Conservation (phyloP, 2,113 vertebrate genomes). For the Hemibagrus wyckioides region DNA sequence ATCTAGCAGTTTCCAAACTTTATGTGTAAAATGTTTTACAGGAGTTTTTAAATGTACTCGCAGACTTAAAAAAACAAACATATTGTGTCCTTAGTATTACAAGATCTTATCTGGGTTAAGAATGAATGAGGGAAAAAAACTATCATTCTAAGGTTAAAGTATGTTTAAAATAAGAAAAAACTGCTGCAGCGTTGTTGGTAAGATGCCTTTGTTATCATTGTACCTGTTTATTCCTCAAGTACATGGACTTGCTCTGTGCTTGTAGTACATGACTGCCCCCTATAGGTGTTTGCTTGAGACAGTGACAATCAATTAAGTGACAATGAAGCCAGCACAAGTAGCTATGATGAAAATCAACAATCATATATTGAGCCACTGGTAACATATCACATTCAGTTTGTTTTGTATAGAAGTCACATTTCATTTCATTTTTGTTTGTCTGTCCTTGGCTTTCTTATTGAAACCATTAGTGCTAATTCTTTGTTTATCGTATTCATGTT, state of each 20-base stretch:
- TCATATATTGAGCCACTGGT: neutral
- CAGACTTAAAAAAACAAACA: neutral
- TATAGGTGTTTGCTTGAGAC: slow-evolving; percentile 50
- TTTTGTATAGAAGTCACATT: neutral
- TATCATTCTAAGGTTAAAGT: neutral
- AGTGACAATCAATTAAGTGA: too few relatives aligned
- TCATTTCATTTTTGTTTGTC: neutral
- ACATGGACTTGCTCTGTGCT: slow-evolving; percentile 30
- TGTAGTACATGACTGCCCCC: slow-evolving; percentile 70
- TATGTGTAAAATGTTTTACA: neutral
- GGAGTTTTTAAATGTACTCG: slow-evolving; percentile 13
- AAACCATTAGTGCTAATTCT: neutral
- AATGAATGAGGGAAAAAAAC: neutral
- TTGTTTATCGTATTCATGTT: neutral
- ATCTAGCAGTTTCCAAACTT: slow-evolving; percentile 37
- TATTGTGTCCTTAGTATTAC: neutral
- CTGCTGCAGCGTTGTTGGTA: neutral
- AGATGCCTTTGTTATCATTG: neutral
- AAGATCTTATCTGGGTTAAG: neutral
- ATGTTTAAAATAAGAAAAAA: neutral
- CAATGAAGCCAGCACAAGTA: neutral
- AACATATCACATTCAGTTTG: neutral
- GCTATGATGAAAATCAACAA: neutral
- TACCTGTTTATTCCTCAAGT: neutral
- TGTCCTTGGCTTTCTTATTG: neutral